Conservation (phyloP, 2,113 vertebrate genomes). For the Eretmochelys imbricata region DNA sequence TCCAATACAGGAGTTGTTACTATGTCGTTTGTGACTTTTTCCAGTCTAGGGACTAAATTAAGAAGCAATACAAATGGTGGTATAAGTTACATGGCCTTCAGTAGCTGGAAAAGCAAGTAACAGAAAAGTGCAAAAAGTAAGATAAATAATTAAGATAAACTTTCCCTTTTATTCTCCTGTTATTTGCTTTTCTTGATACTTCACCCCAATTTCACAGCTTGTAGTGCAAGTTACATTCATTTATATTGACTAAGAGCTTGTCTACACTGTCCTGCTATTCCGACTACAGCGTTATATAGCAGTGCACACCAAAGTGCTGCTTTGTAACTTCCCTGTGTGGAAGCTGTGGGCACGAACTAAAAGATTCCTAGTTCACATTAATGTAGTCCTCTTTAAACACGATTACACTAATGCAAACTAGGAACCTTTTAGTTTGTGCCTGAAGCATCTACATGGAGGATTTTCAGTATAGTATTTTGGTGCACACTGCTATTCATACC, state of each 20-base stretch:
- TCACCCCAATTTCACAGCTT: not conserved
- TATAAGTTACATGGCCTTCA: not conserved
- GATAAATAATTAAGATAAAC: not conserved
- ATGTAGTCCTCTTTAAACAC: not conserved
- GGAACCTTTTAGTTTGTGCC: not conserved
- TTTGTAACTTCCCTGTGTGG: not conserved
- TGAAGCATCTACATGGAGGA: not conserved
- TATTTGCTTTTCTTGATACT: not conserved
- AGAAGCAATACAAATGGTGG: not conserved
- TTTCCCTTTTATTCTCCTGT: not conserved
- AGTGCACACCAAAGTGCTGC: not conserved
- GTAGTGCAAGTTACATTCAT: not conserved
- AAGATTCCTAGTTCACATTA: not conserved
- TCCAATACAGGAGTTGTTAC: rapidly evolving
- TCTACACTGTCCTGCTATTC: not conserved
- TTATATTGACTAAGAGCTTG: not conserved
- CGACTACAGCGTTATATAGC: not conserved
- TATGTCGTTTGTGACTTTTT: not conserved
- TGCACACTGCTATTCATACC: not conserved
- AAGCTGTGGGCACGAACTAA: not conserved
- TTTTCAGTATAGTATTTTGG: not conserved
- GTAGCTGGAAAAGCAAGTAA: not conserved
- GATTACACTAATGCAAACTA: not conserved
- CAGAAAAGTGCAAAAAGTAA: not conserved
- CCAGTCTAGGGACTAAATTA: not conserved